Percentiles rank a stretch among this genome's conserved stretches.
These are phyloP conservation scores for Bombus sylvicola DNA, from an alignment of 1,140 invertebrate genomes.

Conservation along the genomic window DNA sequence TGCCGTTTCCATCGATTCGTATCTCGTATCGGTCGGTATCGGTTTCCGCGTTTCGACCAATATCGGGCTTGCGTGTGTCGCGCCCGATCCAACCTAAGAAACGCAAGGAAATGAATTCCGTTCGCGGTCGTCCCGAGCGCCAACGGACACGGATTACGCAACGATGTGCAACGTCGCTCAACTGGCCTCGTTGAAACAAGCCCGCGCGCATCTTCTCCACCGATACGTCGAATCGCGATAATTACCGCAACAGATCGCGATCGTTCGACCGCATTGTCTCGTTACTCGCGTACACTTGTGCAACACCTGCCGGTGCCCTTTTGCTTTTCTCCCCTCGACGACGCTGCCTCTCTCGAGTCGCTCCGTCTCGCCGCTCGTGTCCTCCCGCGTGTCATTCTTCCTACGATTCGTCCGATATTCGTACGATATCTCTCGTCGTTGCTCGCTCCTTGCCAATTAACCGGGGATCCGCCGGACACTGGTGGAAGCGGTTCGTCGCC, in stretches of 20 bases:
- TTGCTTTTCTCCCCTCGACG: neutral
- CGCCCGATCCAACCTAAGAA: neutral
- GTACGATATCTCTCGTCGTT: no score
- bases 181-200: constrained; percentile 26
- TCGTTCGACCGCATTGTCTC: constrained; percentile 5
- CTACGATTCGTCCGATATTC: neutral
- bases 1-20: neutral
- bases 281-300: constrained; percentile 29
- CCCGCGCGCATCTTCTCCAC: constrained; percentile 22
- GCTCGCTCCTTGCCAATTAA: no score
- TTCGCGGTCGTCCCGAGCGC: no score
- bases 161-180: neutral
- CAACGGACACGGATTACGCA: no score
- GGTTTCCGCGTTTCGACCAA: neutral
- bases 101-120: no score
- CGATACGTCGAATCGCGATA: constrained; percentile 19
- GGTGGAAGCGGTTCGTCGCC: no score
- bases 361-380: no score
- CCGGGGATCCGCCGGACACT: no score
- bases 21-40: neutral
- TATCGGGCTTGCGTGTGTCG: neutral
- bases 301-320: neutral
- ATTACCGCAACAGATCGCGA: constrained; percentile 33
- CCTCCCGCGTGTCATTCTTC: neutral
- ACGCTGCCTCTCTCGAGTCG: no score